A percentile compares a stretch with the other conserved stretches of the same genome.
Evolutionary conservation across 2,888 invertebrate genomes (phyloP).

Genomic region (Thelaira solivaga): DNA sequence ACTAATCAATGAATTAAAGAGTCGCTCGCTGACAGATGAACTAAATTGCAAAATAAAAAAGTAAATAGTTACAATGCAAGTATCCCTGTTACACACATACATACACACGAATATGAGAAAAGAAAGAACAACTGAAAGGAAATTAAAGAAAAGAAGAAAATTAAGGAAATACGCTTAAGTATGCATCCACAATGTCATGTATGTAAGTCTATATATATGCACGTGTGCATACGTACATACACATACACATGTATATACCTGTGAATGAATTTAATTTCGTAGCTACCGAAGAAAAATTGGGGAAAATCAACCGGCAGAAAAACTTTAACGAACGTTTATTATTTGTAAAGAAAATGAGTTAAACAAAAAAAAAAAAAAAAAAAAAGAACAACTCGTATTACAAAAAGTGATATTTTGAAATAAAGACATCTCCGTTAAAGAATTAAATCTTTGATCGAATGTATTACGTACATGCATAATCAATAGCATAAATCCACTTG

Average conservation of each 20-base stretch:
- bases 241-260: background rate
- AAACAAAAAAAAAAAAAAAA: background rate
- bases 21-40: constrained; percentile 50
- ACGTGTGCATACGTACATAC: background rate
- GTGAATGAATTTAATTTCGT: background rate
- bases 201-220: too few relatives aligned
- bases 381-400: background rate
- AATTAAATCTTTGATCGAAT: too few relatives aligned
- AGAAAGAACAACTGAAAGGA: background rate
- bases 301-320: constrained; percentile 2
- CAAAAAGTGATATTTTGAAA: too few relatives aligned
- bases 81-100: too few relatives aligned
- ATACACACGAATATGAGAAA: background rate
- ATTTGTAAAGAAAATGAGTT: background rate
- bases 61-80: too few relatives aligned
- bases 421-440: too few relatives aligned
- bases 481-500: too few relatives aligned
- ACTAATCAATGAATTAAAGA: constrained; percentile 76
- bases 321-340: background rate
- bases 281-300: background rate
- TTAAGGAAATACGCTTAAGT: too few relatives aligned
- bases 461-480: too few relatives aligned
- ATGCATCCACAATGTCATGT: too few relatives aligned
- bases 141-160: background rate
- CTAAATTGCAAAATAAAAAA: too few relatives aligned